Evolutionary conservation across 2,113 vertebrate species (phyloP).

Genomic region (Aepyceros melampus): DNA sequence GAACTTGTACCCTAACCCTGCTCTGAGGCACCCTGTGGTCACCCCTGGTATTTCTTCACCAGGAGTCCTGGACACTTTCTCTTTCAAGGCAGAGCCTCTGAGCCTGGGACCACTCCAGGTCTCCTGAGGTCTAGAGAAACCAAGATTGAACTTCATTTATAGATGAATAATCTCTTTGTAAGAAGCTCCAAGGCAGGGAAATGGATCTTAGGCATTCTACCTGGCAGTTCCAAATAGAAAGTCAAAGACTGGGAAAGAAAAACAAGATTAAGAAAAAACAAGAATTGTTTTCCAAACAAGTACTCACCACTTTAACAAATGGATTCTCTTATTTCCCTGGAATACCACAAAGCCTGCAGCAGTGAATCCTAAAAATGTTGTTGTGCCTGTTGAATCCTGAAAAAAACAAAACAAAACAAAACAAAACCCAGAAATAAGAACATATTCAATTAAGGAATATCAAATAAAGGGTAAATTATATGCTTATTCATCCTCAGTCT

Average conservation of each 20-base stretch:
- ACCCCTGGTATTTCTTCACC: neutral
- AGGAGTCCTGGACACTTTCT: neutral
- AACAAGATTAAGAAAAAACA: neutral
- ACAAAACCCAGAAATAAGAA: conserved; percentile 9
- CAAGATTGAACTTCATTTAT: neutral
- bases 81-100: neutral
- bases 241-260: neutral
- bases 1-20: neutral
- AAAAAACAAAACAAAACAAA: conserved; percentile 13
- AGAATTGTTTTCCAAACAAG: neutral
- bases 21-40: neutral
- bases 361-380: conserved; percentile 97
- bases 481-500: neutral
- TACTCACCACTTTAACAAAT: conserved; percentile 96
- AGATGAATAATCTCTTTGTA: conserved; percentile 11
- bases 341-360: conserved; percentile 97
- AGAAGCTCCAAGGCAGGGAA: neutral
- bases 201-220: neutral
- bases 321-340: conserved; percentile 98
- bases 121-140: neutral
- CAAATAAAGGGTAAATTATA: neutral
- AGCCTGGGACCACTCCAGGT: neutral
- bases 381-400: conserved; percentile 93
- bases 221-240: neutral
- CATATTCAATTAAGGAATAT: neutral